phyloP scores from a whole-genome alignment of 2,113 vertebrate genomes.

The Todiramphus chloris region DNA sequence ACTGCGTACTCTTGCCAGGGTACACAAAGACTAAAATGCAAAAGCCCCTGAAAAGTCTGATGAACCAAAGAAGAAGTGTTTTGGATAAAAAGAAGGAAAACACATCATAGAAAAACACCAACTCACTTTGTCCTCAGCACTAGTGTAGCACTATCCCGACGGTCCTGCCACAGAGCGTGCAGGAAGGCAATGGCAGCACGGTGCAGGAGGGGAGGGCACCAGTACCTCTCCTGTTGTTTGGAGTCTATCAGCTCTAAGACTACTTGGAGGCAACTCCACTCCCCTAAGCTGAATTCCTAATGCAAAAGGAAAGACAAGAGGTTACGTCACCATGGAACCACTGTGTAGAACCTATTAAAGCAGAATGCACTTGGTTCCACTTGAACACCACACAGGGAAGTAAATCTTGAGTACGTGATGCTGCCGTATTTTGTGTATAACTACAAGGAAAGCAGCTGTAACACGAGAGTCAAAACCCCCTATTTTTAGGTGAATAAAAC shows the following conservation, averaged over 20 bases:
- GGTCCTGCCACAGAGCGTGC: slow-evolving; percentile 97
- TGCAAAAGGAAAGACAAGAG: neutral
- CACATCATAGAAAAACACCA: neutral
- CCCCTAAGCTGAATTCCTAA: slow-evolving; percentile 92
- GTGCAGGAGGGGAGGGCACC: slow-evolving; percentile 92
- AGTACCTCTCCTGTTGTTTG: slow-evolving; percentile 89
- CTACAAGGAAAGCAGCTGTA: neutral
- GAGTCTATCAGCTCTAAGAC: slow-evolving; percentile 92
- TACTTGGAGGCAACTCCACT: slow-evolving; percentile 94
- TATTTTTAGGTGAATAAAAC: neutral
- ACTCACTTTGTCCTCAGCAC: slow-evolving; percentile 92
- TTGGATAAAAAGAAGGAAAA: neutral
- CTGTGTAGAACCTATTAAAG: neutral
- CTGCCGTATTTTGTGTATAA: neutral
- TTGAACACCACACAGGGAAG: neutral
- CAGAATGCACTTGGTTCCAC: neutral
- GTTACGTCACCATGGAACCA: neutral
- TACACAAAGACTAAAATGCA: neutral
- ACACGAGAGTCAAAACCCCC: neutral
- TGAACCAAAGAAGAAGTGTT: neutral
- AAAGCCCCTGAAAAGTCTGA: neutral
- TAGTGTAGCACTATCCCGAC: slow-evolving; percentile 93
- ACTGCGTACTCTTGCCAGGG: neutral
- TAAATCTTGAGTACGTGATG: neutral
- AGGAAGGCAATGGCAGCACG: slow-evolving; percentile 92